Conservation (phyloP, 2,113 vertebrate species). For the Apteryx owenii region DNA sequence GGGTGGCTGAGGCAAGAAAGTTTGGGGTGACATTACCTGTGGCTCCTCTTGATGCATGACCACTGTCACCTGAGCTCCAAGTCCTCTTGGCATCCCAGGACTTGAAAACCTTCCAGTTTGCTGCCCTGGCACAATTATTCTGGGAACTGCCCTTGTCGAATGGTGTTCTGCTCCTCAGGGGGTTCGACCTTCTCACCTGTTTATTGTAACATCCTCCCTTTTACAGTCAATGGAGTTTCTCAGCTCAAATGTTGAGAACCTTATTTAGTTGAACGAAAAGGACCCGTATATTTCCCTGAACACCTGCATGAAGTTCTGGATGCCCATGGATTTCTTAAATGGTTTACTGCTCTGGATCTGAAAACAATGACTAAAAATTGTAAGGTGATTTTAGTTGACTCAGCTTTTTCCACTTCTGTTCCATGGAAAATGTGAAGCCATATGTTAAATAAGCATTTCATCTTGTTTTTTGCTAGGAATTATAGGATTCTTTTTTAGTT, state of each 20-base stretch:
- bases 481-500: neutral
- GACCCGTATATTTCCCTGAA: neutral
- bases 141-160: neutral
- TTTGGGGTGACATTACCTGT: neutral
- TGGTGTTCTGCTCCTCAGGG: neutral
- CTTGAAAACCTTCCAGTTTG: neutral
- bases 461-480: neutral
- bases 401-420: neutral
- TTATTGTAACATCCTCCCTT: neutral
- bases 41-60: neutral
- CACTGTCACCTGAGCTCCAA: neutral
- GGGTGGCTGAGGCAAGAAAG: fast-evolving
- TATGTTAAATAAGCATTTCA: neutral
- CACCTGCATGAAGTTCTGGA: neutral
- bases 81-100: neutral
- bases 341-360: neutral
- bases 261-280: neutral
- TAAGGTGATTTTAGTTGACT: neutral
- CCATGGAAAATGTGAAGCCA: neutral
- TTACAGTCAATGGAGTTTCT: neutral
- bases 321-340: neutral
- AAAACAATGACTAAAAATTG: neutral
- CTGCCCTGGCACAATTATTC: neutral
- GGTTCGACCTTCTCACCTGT: fast-evolving
- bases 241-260: neutral